A percentile compares a stretch with the other conserved stretches of the same genome.
These are phyloP conservation scores for Syngnathoides biaculeatus DNA, from an alignment of 2,113 vertebrate species.

Conservation along the genomic window DNA sequence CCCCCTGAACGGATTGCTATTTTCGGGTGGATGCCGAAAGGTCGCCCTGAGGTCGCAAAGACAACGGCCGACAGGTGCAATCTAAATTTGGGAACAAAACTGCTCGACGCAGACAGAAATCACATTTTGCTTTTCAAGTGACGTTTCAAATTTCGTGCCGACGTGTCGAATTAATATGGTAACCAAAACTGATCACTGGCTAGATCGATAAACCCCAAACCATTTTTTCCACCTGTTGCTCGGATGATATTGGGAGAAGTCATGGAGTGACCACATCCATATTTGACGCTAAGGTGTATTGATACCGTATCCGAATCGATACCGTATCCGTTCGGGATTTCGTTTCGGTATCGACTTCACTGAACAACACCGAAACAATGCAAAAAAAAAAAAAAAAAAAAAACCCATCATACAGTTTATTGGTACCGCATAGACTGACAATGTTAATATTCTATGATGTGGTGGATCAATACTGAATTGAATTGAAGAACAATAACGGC, in stretches of 20 bases:
- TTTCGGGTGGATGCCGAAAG: slow-evolving; percentile 70
- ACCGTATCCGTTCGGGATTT: neutral
- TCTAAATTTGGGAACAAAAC: slow-evolving; percentile 48
- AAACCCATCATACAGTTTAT: no score
- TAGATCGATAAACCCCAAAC: neutral
- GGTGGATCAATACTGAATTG: no score
- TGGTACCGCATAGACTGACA: neutral
- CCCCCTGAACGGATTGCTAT: slow-evolving; percentile 67
- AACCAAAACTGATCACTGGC: no score
- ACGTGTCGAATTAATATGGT: no score
- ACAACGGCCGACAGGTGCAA: slow-evolving; percentile 67
- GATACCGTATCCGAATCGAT: neutral
- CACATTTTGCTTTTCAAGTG: no score
- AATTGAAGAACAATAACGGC: neutral
- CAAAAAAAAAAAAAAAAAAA: no score
- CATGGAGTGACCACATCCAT: no score
- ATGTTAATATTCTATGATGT: neutral
- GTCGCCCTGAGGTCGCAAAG: slow-evolving; percentile 9
- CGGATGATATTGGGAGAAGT: neutral
- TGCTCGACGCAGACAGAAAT: neutral
- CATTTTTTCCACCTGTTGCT: neutral
- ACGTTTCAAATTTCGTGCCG: no score
- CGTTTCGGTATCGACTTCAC: neutral
- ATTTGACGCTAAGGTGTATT: neutral
- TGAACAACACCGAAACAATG: neutral